phyloP scores from a whole-genome alignment of 2,113 vertebrate genomes.

The Crocuta crocuta region DNA sequence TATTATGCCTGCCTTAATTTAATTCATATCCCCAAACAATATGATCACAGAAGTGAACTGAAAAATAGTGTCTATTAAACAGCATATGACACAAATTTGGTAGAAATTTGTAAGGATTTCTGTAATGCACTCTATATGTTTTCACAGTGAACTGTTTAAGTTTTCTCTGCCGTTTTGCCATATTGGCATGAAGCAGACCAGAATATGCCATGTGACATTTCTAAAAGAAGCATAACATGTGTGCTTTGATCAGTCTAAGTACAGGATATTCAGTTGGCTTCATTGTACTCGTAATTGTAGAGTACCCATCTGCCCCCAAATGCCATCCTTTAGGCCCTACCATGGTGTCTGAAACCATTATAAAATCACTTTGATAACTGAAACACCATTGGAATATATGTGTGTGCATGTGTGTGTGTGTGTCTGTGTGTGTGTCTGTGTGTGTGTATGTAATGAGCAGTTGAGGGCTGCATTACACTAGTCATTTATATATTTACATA shows the following conservation, averaged over 20 bases:
- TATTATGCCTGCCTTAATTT: background rate
- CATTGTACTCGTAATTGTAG: background rate
- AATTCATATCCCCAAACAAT: background rate
- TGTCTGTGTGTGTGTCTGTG: background rate
- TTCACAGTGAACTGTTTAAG: background rate
- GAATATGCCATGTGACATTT: background rate
- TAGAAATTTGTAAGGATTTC: background rate
- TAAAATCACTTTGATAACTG: background rate
- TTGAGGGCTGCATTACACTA: background rate
- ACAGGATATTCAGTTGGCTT: background rate
- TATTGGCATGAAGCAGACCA: background rate
- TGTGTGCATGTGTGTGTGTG: background rate
- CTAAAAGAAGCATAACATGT: background rate
- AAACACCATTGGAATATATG: background rate
- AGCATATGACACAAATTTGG: background rate
- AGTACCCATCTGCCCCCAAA: background rate
- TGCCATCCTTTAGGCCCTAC: background rate
- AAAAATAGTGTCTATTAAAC: background rate
- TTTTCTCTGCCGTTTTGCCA: background rate
- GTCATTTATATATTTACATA: background rate
- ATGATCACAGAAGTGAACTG: background rate
- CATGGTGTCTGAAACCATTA: background rate
- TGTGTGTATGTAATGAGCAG: background rate
- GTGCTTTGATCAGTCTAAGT: background rate
- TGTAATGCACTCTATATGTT: background rate